Conservation (phyloP, 2,888 invertebrate species). For the Nasonia oneida region DNA sequence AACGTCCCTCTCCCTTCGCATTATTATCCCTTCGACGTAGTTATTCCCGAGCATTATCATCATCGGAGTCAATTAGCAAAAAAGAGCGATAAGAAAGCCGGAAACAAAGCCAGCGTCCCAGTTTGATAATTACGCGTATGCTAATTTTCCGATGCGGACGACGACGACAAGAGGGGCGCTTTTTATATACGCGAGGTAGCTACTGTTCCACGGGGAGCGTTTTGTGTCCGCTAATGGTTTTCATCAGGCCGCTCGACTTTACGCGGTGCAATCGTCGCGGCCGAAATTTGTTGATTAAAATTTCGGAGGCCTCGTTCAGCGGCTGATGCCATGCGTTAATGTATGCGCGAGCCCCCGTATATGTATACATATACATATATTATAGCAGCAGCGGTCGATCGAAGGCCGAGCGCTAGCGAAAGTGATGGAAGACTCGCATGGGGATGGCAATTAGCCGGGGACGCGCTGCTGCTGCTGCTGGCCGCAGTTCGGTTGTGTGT, state of each 20-base stretch:
- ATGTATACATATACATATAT: not conserved
- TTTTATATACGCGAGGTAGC: slow-evolving; percentile 62
- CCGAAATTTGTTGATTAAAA: slow-evolving; percentile 73
- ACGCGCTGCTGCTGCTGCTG: not conserved
- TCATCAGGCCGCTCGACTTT: slow-evolving; percentile 69
- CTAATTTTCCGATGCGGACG: slow-evolving; percentile 68
- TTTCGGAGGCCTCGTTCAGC: slow-evolving; percentile 61
- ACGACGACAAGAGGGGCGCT: slow-evolving; percentile 58
- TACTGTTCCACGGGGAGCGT: slow-evolving; percentile 66
- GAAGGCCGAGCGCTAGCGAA: slow-evolving; percentile 14
- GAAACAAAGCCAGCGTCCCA: slow-evolving; percentile 37
- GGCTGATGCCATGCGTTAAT: not conserved
- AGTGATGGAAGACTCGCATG: slow-evolving; percentile 25
- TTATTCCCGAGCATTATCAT: not conserved
- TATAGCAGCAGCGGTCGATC: slow-evolving; percentile 31
- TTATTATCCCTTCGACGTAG: not conserved
- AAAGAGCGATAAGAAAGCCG: slow-evolving; percentile 44
- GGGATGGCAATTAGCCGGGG: slow-evolving; percentile 1
- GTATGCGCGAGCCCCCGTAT: not conserved
- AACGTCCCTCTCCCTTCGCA: not conserved
- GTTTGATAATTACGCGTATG: slow-evolving; percentile 71
- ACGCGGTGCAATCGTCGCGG: slow-evolving; percentile 62
- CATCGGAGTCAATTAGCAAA: slow-evolving; percentile 33
- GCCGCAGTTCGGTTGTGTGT: not conserved
- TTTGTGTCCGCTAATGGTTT: slow-evolving; percentile 71